phyloP scores from a whole-genome alignment of 1,140 invertebrate species.

The Drosophila pandora region DNA sequence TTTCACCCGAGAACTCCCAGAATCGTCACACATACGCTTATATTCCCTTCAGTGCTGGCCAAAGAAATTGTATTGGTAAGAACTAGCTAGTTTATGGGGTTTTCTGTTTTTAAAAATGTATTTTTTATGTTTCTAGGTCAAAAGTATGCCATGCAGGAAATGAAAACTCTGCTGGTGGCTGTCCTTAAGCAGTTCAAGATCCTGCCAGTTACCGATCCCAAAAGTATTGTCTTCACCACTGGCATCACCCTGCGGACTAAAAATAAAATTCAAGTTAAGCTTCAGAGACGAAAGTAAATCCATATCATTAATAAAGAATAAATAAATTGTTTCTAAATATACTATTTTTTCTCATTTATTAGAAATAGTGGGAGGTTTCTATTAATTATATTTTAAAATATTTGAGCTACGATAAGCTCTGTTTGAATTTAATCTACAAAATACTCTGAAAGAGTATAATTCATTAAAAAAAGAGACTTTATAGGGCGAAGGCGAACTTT shows the following conservation, averaged over 20 bases:
- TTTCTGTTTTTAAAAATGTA: too few species aligned
- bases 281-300: conserved; percentile 44
- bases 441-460: background rate
- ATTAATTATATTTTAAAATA: too few species aligned
- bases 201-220: conserved; percentile 75
- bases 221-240: conserved; percentile 55
- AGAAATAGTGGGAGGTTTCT: too few species aligned
- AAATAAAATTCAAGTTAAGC: conserved; percentile 60
- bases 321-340: background rate
- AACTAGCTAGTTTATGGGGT: background rate
- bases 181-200: conserved; percentile 78
- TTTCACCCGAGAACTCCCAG: conserved; percentile 86
- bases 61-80: conserved; percentile 78
- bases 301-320: background rate
- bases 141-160: conserved; percentile 84
- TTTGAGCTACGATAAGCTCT: too few species aligned
- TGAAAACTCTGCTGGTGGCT: conserved; percentile 84
- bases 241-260: conserved; percentile 67
- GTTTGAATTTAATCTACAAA: background rate
- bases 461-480: background rate
- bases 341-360: too few species aligned
- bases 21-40: conserved; percentile 84
- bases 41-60: conserved; percentile 86
- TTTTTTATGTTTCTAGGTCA: conserved; percentile 47
- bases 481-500: background rate